Evolutionary conservation across 2,888 invertebrate genomes (phyloP).

Genomic region (Timandra comae): DNA sequence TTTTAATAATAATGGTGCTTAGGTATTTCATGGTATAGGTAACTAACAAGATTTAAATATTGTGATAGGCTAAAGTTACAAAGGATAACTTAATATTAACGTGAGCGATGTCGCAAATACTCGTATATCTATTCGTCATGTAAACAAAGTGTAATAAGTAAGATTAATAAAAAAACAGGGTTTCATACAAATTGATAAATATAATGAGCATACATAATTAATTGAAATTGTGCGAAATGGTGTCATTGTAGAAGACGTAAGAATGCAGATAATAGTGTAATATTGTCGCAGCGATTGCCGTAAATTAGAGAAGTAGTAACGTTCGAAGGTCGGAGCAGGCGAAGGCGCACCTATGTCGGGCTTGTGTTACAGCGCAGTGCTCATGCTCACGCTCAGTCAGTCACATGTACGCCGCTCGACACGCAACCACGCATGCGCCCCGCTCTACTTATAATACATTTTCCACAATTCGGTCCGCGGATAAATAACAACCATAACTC

Average conservation of each 20-base stretch:
- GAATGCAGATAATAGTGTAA: constrained; percentile 10
- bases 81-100: no score
- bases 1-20: no score
- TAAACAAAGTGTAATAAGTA: no score
- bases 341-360: neutral
- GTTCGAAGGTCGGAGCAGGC: neutral
- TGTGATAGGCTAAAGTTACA: no score
- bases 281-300: constrained; percentile 8
- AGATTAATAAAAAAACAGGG: no score
- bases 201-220: no score
- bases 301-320: constrained; percentile 15
- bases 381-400: neutral
- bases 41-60: no score
- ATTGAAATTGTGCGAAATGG: no score
- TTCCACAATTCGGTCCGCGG: neutral
- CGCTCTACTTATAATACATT: neutral
- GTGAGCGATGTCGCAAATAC: no score
- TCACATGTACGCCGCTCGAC: neutral
- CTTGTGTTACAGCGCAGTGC: neutral
- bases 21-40: no score
- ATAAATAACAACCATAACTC: constrained; percentile 1
- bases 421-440: neutral
- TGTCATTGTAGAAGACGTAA: constrained; percentile 15
- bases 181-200: no score
- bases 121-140: no score